Evolutionary conservation across 2,888 invertebrate species (phyloP), one percentile per base, ranked within the genome.

Genomic region (Anaspis maculata): DNA sequence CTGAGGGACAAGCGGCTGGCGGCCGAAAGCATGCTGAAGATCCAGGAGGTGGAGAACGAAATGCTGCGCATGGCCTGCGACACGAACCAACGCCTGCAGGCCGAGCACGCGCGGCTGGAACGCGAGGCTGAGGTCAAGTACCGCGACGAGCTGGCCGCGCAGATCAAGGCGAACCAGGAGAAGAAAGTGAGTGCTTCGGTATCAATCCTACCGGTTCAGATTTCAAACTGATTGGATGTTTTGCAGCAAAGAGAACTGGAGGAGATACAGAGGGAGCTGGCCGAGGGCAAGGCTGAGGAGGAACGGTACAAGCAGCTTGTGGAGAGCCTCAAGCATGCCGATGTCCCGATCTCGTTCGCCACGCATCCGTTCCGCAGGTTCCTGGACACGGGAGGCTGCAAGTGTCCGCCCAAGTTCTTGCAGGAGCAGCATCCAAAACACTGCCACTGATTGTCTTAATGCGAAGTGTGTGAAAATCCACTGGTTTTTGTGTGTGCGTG

Each of bases 141-240:
- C 35, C 41, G 57, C 10, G 51, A 60, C 3, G 66, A 67, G 38
- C 43, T 67, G 14, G 45, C 50, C 25, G 52, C 61, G 34, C 68
- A 68, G 46, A 64, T 66, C 23, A 59, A 64, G 33, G 61, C 63
- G 40, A 61, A 59, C 27, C 56, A 57, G 32, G 10, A 50, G 19
- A 34, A 62, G 14, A 57, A 56, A 52, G 66, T 65, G 50, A 49
- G 48, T 29, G 11, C 11, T 13, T 5, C 2, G 3, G 15, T 19
- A 27, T 30, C 22, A 30, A n/a, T 10, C n/a, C n/a, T n/a, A 13
- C 25, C 11, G 3, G n/a, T 3, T 21, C 16, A 19, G 15, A 12
- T n/a, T n/a, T 29, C 12, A 3, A 14, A 15, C 16, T 25, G n/a
- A 10, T 13, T 9, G 15, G 15, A 34, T 12, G 30, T 22, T 39